Percentiles rank a stretch among this genome's conserved stretches.
These are phyloP conservation scores for Lasioglossum pauxillum DNA, from an alignment of 2,888 invertebrate species.

Conservation along the genomic window DNA sequence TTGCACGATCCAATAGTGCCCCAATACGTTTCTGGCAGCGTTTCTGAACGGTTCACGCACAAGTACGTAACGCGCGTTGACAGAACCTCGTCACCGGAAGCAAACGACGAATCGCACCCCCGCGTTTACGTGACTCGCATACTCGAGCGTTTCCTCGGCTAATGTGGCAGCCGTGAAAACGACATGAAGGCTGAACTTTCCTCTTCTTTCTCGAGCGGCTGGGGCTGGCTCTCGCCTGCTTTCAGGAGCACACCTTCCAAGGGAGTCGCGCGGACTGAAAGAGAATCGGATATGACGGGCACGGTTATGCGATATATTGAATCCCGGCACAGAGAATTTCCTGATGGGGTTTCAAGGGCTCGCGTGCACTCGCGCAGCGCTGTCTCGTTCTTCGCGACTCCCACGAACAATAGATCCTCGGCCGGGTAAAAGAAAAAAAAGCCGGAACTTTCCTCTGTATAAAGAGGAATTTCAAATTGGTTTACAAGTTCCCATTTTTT, in stretches of 20 bases:
- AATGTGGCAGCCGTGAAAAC: conserved; percentile 65
- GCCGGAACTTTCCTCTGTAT: conserved; percentile 38
- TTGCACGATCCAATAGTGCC: not conserved
- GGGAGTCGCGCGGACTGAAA: conserved; percentile 46
- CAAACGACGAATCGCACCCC: conserved; percentile 76
- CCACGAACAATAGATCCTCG: conserved; percentile 42
- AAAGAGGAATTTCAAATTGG: conserved; percentile 56
- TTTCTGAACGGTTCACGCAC: not conserved
- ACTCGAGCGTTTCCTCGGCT: conserved; percentile 45
- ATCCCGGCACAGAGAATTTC: conserved; percentile 65
- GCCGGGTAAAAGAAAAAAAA: conserved; percentile 5
- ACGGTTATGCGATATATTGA: conserved; percentile 68
- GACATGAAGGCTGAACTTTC: conserved; percentile 48
- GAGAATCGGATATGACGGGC: conserved; percentile 66
- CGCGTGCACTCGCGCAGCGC: conserved; percentile 31
- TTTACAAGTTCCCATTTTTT: conserved; percentile 36
- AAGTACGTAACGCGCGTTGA: conserved; percentile 52
- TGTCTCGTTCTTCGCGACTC: conserved; percentile 49
- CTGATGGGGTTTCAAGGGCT: conserved; percentile 58
- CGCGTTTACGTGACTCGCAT: conserved; percentile 71
- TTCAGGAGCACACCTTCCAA: conserved; percentile 28
- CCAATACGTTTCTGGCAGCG: not conserved
- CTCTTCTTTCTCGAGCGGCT: conserved; percentile 1
- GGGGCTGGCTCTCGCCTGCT: conserved; percentile 4
- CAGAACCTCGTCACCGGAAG: conserved; percentile 71